Conservation (phyloP, 2,113 vertebrate species). For the Megaleporinus macrocephalus region DNA sequence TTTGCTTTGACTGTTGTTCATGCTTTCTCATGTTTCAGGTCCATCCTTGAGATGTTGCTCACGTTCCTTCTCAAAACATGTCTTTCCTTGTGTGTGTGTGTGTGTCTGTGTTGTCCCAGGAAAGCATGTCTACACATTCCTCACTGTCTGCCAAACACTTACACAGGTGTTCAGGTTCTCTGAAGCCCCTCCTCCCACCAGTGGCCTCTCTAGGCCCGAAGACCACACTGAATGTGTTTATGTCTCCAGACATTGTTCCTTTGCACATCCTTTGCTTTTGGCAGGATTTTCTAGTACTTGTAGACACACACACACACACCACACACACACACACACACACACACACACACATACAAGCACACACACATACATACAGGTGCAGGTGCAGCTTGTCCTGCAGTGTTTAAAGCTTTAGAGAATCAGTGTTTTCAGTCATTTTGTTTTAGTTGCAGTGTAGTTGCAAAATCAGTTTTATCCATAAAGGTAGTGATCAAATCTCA, state of each 20-base stretch:
- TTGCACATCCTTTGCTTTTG: conserved; percentile 28
- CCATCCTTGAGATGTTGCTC: conserved; percentile 8
- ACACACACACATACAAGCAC: not conserved
- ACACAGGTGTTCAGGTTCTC: conserved; percentile 12
- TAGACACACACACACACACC: no score
- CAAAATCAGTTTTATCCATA: no score
- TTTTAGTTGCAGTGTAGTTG: not conserved
- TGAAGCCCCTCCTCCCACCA: not conserved
- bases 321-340: no score
- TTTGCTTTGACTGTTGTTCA: not conserved
- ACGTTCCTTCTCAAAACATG: not conserved
- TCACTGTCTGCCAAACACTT: conserved; percentile 29
- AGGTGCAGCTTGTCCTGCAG: no score
- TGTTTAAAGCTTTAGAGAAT: no score
- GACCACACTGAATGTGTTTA: not conserved
- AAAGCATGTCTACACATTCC: conserved; percentile 9
- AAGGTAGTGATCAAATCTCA: no score
- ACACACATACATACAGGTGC: conserved; percentile 11
- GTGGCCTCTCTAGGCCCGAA: not conserved
- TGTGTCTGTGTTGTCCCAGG: not conserved
- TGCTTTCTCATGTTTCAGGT: not conserved
- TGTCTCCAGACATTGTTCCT: not conserved
- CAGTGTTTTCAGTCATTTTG: not conserved
- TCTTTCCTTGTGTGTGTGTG: no score
- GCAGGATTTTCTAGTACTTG: conserved; percentile 9